Percentiles rank a stretch among this genome's conserved stretches.
Conservation (phyloP, 1,140 invertebrate species). For the Holotrichia oblita region DNA sequence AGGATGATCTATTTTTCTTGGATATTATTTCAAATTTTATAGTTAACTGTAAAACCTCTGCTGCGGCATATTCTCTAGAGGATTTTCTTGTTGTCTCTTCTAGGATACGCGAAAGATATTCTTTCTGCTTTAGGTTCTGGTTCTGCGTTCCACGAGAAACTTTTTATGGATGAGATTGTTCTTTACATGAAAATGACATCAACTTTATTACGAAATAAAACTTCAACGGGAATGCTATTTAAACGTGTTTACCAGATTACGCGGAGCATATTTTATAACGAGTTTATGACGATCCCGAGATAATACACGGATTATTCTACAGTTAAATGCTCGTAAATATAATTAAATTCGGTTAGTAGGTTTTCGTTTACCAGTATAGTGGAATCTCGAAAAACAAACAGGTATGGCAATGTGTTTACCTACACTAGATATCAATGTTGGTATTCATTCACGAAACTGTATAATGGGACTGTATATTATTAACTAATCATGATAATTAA, state of each 20-base stretch:
- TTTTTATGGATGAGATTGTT: neutral
- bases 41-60: neutral
- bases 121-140: neutral
- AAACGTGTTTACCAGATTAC: neutral
- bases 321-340: too few relatives aligned
- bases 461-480: too few relatives aligned
- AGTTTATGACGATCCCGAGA: neutral
- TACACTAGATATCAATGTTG: too few relatives aligned
- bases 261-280: neutral
- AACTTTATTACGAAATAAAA: constrained; percentile 9
- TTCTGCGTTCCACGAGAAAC: neutral
- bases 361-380: too few relatives aligned
- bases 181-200: neutral
- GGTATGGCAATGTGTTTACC: too few relatives aligned
- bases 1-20: too few relatives aligned
- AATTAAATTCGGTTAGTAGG: too few relatives aligned
- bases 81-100: neutral
- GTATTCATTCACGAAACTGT: too few relatives aligned
- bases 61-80: neutral
- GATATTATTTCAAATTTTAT: too few relatives aligned
- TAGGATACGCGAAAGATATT: neutral
- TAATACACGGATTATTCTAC: neutral
- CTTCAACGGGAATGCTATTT: neutral
- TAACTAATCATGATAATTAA: too few relatives aligned
- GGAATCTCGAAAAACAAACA: too few relatives aligned